phyloP scores from a whole-genome alignment of 2,113 vertebrate genomes.

The Brienomyrus brachyistius region DNA sequence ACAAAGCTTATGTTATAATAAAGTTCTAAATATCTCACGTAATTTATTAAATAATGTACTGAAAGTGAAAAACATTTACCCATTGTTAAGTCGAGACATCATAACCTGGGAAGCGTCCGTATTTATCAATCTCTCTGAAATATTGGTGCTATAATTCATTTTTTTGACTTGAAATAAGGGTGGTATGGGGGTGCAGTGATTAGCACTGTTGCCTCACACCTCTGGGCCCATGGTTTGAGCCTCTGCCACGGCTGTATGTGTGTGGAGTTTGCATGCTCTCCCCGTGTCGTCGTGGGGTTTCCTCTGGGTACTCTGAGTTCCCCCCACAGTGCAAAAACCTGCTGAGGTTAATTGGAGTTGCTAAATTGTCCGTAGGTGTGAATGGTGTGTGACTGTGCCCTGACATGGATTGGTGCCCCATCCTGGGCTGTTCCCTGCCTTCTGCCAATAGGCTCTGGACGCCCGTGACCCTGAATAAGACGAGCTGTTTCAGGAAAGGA shows the following conservation, averaged over 20 bases:
- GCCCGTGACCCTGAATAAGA: neutral
- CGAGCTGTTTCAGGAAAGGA: neutral
- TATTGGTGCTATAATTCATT: conserved; percentile 21
- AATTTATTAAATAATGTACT: neutral
- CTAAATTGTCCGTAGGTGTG: neutral
- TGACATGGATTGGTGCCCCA: neutral
- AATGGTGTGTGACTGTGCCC: neutral
- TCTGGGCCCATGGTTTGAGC: neutral
- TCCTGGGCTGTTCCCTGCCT: neutral
- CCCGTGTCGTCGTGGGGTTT: neutral
- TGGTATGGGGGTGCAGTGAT: neutral
- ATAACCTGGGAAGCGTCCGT: neutral
- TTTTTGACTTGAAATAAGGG: conserved; percentile 5
- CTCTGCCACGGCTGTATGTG: neutral
- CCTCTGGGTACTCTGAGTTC: neutral
- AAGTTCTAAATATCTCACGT: neutral
- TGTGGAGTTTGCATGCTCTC: neutral
- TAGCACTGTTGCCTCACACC: neutral
- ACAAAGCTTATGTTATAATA: neutral
- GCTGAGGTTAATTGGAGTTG: neutral
- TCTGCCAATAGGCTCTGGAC: neutral
- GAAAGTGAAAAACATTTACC: neutral
- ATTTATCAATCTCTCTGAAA: conserved; percentile 7
- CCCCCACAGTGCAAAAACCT: neutral
- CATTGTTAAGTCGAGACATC: neutral